Evolutionary conservation across 2,113 vertebrate species (phyloP).

Genomic region (Scalopus aquaticus): DNA sequence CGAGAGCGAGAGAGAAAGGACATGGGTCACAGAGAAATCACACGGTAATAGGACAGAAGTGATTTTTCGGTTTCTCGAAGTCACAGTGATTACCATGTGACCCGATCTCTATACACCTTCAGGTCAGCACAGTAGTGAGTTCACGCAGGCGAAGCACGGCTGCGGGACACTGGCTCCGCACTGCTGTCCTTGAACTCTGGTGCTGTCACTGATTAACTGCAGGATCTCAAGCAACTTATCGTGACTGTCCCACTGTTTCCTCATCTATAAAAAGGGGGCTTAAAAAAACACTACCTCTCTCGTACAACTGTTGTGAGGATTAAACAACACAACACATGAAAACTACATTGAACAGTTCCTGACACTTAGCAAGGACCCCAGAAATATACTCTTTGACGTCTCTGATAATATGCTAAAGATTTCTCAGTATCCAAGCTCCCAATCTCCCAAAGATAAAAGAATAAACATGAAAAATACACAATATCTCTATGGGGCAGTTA

Average conservation of each 20-base stretch:
- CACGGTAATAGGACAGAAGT: background rate
- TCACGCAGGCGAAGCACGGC: fast-evolving
- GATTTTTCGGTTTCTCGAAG: background rate
- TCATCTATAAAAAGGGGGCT: background rate
- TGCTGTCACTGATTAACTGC: background rate
- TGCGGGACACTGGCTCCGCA: background rate
- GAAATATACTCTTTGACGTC: background rate
- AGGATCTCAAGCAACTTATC: background rate
- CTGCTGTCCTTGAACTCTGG: background rate
- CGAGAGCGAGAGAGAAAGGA: background rate
- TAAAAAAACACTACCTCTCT: background rate
- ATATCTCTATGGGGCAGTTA: background rate
- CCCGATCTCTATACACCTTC: background rate
- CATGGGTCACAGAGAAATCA: background rate
- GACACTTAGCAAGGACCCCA: background rate
- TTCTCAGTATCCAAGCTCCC: slow-evolving; percentile 6
- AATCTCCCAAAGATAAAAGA: background rate
- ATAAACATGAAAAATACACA: background rate
- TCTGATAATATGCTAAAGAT: background rate
- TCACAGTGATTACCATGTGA: background rate
- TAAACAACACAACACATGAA: background rate
- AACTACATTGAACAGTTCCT: background rate
- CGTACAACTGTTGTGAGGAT: background rate
- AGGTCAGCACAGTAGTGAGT: background rate
- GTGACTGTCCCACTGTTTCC: background rate